These are phyloP conservation scores for Drosophila nigritarsus DNA, from an alignment of 2,888 invertebrate genomes.

Conservation along the genomic window DNA sequence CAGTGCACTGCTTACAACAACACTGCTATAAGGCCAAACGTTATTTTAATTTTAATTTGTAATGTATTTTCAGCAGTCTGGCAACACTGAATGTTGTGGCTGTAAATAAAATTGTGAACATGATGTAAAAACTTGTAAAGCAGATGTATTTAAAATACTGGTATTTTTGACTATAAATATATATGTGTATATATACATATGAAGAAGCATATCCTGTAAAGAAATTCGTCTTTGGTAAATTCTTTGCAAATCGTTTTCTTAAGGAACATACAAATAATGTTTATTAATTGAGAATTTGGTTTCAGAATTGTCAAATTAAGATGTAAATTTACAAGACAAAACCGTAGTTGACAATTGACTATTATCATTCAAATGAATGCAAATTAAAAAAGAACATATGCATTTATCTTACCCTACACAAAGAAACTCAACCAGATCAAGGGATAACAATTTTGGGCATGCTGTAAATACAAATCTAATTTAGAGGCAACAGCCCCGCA, in stretches of 20 bases:
- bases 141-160: neutral
- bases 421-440: slow-evolving; percentile 49
- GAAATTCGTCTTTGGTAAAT: neutral
- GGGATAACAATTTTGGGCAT: slow-evolving; percentile 32
- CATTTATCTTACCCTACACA: neutral
- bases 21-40: neutral
- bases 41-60: neutral
- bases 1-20: neutral
- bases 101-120: no score
- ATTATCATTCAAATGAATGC: neutral
- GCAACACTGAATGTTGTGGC: neutral
- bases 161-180: neutral
- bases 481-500: slow-evolving; percentile 41
- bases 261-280: neutral
- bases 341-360: neutral
- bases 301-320: neutral
- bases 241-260: neutral
- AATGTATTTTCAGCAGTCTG: slow-evolving; percentile 20
- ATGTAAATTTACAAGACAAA: neutral
- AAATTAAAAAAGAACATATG: neutral
- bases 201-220: neutral
- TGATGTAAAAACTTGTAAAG: neutral
- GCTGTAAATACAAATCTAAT: slow-evolving; percentile 21
- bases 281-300: neutral
- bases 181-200: neutral